These are phyloP conservation scores for Epistrophe eligans DNA, from an alignment of 2,888 invertebrate genomes.

Conservation along the genomic window DNA sequence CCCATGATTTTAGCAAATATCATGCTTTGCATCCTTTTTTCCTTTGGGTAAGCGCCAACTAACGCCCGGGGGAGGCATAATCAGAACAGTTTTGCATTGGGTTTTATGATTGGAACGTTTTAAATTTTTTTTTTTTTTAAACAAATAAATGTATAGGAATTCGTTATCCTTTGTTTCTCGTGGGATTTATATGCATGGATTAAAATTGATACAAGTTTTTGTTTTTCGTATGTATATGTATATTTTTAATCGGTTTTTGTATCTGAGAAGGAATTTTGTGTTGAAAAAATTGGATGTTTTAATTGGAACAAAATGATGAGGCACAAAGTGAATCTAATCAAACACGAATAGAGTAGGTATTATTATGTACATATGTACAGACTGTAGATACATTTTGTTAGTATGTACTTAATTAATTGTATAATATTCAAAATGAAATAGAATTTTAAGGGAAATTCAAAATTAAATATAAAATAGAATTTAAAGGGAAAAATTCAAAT, in stretches of 20 bases:
- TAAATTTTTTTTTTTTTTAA: neutral
- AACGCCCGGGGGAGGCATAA: neutral
- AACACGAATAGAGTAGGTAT: neutral
- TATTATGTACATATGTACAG: neutral
- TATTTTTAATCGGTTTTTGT: neutral
- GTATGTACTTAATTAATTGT: no score
- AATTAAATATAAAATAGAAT: no score
- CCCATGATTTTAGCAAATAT: neutral
- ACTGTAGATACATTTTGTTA: no score
- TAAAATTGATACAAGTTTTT: neutral
- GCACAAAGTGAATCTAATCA: neutral
- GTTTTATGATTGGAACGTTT: conserved; percentile 8
- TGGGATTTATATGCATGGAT: neutral
- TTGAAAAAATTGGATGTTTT: neutral
- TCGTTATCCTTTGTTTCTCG: conserved; percentile 2
- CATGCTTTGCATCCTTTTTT: neutral
- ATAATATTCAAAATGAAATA: no score
- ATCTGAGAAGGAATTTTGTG: neutral
- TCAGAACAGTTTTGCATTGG: conserved; percentile 9
- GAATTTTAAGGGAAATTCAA: no score
- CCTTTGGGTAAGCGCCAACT: no score
- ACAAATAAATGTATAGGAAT: neutral
- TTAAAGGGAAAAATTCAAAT: no score
- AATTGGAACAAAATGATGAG: neutral
- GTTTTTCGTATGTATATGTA: neutral